Conservation (phyloP, 1,140 invertebrate species). For the Zaprionus inermis region DNA sequence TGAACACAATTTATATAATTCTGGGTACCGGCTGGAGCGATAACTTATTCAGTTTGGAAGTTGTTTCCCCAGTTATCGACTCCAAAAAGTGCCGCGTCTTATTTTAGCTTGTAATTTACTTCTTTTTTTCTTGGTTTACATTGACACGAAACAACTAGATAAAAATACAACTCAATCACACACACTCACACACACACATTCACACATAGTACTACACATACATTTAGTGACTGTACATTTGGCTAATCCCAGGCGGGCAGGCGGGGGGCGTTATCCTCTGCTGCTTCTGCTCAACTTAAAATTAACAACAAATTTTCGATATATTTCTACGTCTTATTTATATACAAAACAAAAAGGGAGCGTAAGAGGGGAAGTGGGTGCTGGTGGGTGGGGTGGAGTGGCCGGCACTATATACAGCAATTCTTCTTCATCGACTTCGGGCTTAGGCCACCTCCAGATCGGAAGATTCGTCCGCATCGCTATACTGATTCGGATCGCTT, state of each 20-base stretch:
- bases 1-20: slow-evolving; percentile 4
- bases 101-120: slow-evolving; percentile 45
- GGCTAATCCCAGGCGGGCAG: slow-evolving; percentile 27
- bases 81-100: slow-evolving; percentile 6
- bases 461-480: slow-evolving; percentile 85
- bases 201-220: slow-evolving; percentile 34
- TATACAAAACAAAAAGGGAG: slow-evolving; percentile 67
- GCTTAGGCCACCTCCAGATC: slow-evolving; percentile 86
- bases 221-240: slow-evolving; percentile 71
- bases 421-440: neutral
- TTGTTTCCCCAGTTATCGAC: neutral
- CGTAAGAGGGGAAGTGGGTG: neutral
- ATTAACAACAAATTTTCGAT: slow-evolving; percentile 22
- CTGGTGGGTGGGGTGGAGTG: no score
- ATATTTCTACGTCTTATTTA: slow-evolving; percentile 38
- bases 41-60: neutral
- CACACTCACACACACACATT: slow-evolving; percentile 23
- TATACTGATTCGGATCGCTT: slow-evolving; percentile 83
- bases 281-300: slow-evolving; percentile 53
- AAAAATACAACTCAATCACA: slow-evolving; percentile 56
- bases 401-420: slow-evolving; percentile 22
- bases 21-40: neutral
- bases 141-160: slow-evolving; percentile 67
- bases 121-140: slow-evolving; percentile 36
- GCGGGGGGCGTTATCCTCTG: neutral